Base-by-base conservation (phyloP, 2,888 invertebrate species). In the Stenoptilia bipunctidactyla region DNA sequence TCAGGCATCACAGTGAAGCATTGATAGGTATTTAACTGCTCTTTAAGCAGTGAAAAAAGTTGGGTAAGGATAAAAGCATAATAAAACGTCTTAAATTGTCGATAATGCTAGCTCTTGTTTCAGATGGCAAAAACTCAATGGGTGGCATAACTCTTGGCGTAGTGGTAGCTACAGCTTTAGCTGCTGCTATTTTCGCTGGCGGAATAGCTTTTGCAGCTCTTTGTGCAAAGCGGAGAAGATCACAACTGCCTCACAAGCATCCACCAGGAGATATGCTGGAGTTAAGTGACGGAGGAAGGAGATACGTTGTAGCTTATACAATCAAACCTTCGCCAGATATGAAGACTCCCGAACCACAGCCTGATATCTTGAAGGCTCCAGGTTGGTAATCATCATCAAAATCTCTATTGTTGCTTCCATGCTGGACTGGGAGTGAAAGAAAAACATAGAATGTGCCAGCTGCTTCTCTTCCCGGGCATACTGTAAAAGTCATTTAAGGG, bases 231-330 rank as follows among this genome's bases (percentile, higher is more conserved):
- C 52, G 69, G 34, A 61, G 67, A n/a, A 63, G 76, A 5, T 60
- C 71, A 1, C 61, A 65, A n/a, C 69, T 72, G 0, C 72, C 72
- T 0, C 68, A 80, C 53, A 80, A 82, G 42, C 75, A 82, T 45
- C 80, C 83, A 1, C 75, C 79, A 14, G 71, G 83, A 9, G 82
- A 83, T 39, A 80, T 82, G 77, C 88, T 56, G 88, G 93, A 58
- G 85, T 88, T 53, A 33, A 93, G 92, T 48, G 92, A 93, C 25
- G 93, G 92, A 1, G 93, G 93, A 52, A 89, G 93, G 53, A 87
- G 93, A 50, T 93, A 93, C 59, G 93, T 94, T 33, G 93, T 94
- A 13, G 93, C 93, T 9, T 94, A 94, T 54, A 93, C 93, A 9
- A 86, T 94, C 47, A 93, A 94, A 63, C 90, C 90, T 10, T 86